Percentiles rank a stretch among this genome's conserved stretches.
Conservation (phyloP, 2,888 invertebrate genomes). For the Tridacna gigas region DNA sequence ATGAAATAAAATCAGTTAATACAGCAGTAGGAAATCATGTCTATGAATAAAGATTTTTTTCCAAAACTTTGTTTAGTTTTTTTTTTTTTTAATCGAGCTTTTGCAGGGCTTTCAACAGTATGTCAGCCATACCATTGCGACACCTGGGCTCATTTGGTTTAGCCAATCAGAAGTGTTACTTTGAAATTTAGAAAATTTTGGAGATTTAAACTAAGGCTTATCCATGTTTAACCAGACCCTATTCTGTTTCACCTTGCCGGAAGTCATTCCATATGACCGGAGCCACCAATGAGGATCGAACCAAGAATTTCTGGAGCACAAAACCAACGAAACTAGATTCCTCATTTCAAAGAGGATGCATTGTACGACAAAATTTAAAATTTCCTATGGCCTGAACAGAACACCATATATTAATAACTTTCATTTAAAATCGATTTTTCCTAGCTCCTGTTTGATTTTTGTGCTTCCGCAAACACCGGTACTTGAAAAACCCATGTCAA, state of each 20-base stretch:
- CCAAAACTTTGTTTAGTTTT: too few species aligned
- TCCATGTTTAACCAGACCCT: too few species aligned
- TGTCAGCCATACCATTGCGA: not conserved
- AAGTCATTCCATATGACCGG: not conserved
- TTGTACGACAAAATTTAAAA: not conserved
- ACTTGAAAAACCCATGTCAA: conserved; percentile 18
- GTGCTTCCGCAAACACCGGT: conserved; percentile 23
- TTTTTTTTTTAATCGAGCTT: not conserved
- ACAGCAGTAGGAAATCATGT: not conserved
- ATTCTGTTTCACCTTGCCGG: not conserved
- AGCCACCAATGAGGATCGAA: not conserved
- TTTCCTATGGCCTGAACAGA: not conserved
- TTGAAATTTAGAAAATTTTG: too few species aligned
- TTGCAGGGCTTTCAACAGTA: not conserved
- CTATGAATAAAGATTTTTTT: not conserved
- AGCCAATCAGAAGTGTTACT: too few species aligned
- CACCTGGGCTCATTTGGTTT: too few species aligned
- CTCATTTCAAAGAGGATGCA: not conserved
- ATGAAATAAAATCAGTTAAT: too few species aligned
- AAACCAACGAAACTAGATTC: not conserved
- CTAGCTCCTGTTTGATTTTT: conserved; percentile 11
- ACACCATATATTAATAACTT: conserved; percentile 7
- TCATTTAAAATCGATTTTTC: conserved; percentile 25
- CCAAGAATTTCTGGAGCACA: not conserved
- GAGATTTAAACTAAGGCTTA: too few species aligned